Base-by-base conservation (phyloP, 2,797 vertebrate genomes). In the Pempheris klunzingeri region DNA sequence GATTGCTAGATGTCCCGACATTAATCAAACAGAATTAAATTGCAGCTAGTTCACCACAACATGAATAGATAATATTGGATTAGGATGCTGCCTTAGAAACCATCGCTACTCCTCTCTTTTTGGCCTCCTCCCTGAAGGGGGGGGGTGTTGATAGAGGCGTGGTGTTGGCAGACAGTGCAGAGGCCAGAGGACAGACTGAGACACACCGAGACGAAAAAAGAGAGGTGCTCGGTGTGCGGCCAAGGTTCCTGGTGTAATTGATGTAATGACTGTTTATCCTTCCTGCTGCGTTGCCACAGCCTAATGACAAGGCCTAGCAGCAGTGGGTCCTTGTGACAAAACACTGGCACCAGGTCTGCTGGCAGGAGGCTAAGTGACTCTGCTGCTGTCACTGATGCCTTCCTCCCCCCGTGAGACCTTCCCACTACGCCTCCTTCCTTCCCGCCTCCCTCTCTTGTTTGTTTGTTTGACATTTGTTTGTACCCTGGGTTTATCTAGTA, bases 261-360 rank as follows among this genome's bases (percentile, higher is more conserved):
- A 95, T 95, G 94, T 96, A 95, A 96, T 96, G 92, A 94, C 93
- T 96, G 94, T 95, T 96, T 95, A 95, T 94, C 91, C 92, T 94
- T 94, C 95, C 94, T 80, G 92, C 94, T 93, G 94, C 72, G 92
- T 92, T 90, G 94, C 93, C 94, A 91, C 92, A 92, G 91, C 90
- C 92, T 95, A 94, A 95, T 95, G 94, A 96, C 93, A 90, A 93
- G 94, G 92, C 93, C 91, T 89, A 95, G 90, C 94, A 93, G 95
- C 95, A 93, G 94, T 94, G 93, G 93, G 94, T 94, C 94, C 88
- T 88, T 60, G 92, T 95, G 94, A 96, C 95, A 95, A 95, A 95
- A 94, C 92, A 89, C 93, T 95, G 94, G 94, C 95, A 94, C 91
- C 89, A 90, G 87, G 87, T 93, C 90, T 93, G 92, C 91, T 94